Conservation (phyloP, 2,888 invertebrate genomes). For the Orthosia gracilis region DNA sequence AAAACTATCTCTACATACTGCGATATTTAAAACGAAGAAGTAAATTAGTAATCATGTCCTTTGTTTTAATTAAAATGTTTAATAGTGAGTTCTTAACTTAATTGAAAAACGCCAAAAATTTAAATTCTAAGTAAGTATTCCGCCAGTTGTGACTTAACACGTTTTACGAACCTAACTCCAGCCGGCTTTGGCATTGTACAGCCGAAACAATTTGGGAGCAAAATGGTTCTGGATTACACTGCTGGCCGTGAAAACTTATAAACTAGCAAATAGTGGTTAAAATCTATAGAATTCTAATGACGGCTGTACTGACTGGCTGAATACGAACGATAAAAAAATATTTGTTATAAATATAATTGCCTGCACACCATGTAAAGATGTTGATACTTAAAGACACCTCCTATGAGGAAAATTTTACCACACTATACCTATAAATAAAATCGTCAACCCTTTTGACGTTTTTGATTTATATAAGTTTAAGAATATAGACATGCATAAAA, state of each 20-base stretch:
- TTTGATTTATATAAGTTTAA: slow-evolving; percentile 4
- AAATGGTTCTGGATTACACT: slow-evolving; percentile 63
- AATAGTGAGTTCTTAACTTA: background rate
- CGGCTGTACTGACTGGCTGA: background rate
- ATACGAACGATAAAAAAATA: background rate
- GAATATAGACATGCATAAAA: slow-evolving; percentile 15
- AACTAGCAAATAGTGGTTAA: background rate
- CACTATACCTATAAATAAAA: background rate
- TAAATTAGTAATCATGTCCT: background rate
- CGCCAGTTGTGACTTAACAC: slow-evolving; percentile 37
- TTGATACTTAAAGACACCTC: background rate
- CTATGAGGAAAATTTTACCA: too few species aligned
- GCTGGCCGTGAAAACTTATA: slow-evolving; percentile 24
- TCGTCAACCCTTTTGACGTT: background rate
- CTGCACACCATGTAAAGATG: background rate
- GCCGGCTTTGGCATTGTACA: slow-evolving; percentile 50
- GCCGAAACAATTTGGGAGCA: slow-evolving; percentile 62
- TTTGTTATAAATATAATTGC: too few species aligned
- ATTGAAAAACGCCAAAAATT: slow-evolving; percentile 31
- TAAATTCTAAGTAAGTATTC: slow-evolving; percentile 38
- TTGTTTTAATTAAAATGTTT: background rate
- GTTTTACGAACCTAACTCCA: slow-evolving; percentile 32
- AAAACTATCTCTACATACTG: too few species aligned
- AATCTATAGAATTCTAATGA: background rate
- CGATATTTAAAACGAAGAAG: too few species aligned